Percentiles rank a stretch among this genome's conserved stretches.
phyloP scores from a whole-genome alignment of 2,113 vertebrate species.

The Agapornis roseicollis region DNA sequence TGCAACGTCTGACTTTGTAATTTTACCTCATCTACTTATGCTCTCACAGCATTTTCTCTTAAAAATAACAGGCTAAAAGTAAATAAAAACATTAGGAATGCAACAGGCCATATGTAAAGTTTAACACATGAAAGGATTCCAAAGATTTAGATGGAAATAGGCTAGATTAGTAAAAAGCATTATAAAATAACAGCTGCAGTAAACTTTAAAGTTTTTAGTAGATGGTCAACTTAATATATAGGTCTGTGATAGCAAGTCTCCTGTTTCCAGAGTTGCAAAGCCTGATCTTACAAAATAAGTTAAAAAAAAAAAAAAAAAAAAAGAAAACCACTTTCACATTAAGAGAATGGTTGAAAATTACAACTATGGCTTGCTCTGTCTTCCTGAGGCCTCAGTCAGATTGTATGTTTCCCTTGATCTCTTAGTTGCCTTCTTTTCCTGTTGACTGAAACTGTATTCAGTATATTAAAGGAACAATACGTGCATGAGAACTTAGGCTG shows the following conservation, averaged over 20 bases:
- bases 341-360: background rate
- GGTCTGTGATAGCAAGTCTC: background rate
- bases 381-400: background rate
- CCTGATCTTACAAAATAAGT: background rate
- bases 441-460: background rate
- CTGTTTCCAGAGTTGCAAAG: background rate
- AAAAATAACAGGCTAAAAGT: background rate
- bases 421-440: background rate
- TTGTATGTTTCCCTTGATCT: background rate
- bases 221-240: accelerated
- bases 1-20: background rate
- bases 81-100: background rate
- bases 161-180: background rate
- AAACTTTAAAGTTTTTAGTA: background rate
- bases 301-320: background rate
- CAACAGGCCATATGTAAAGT: background rate
- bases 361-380: background rate
- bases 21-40: background rate
- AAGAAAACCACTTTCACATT: background rate
- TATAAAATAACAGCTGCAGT: background rate
- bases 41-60: background rate
- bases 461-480: background rate
- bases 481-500: background rate
- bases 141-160: background rate
- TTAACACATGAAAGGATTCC: background rate